Evolutionary conservation across 2,888 invertebrate genomes (phyloP).

Genomic region (Dinocampus coccinellae): DNA sequence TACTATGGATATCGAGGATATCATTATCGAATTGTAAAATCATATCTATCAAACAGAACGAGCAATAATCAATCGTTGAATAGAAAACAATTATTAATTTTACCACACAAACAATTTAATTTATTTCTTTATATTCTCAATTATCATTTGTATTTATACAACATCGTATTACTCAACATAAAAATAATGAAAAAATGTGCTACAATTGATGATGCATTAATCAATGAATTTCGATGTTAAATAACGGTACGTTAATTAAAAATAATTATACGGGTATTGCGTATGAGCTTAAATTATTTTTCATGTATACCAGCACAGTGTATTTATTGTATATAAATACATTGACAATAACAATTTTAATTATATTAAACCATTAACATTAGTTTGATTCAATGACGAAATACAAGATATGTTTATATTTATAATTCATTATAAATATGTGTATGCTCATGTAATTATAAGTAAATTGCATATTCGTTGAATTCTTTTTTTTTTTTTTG

Average conservation of each 20-base stretch:
- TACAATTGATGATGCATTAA: constrained; percentile 18
- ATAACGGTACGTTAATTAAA: constrained; percentile 18
- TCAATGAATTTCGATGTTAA: constrained; percentile 26
- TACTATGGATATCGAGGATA: constrained; percentile 17
- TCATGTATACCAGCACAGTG: constrained; percentile 8
- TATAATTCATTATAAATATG: background rate
- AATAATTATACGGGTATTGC: constrained; percentile 4
- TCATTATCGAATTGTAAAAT: constrained; percentile 28
- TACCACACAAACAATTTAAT: constrained; percentile 13
- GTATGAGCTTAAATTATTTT: too few species aligned
- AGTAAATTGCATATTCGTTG: background rate
- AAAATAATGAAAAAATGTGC: background rate
- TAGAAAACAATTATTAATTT: constrained; percentile 29
- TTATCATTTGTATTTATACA: background rate
- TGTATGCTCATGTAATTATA: background rate
- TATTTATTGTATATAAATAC: too few species aligned
- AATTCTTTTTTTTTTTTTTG: background rate
- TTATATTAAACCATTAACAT: too few species aligned
- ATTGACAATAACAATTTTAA: constrained; percentile 7
- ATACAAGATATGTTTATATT: background rate
- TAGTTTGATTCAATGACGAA: too few species aligned
- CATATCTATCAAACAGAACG: constrained; percentile 22
- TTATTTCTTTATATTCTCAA: constrained; percentile 14
- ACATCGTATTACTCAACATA: background rate
- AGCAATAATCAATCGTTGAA: constrained; percentile 13